phyloP scores from a whole-genome alignment of 2,113 vertebrate species.

The Crotalus helleri region DNA sequence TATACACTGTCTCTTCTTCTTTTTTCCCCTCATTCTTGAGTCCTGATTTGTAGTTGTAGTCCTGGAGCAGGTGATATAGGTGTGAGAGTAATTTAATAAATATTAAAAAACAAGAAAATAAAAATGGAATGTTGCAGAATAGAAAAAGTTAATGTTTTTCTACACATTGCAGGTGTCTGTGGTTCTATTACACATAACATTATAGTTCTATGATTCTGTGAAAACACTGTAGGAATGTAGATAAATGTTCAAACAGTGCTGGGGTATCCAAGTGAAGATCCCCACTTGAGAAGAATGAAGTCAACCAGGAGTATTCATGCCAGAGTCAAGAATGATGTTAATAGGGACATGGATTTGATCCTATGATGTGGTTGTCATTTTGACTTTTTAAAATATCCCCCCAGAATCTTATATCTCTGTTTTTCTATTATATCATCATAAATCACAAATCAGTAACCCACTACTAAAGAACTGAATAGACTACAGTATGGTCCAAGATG shows the following conservation, averaged over 20 bases:
- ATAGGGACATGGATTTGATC: neutral
- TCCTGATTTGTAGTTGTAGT: too few relatives aligned
- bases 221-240: neutral
- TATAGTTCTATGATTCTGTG: neutral
- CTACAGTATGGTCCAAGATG: neutral
- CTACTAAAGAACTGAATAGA: neutral
- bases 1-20: too few relatives aligned
- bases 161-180: neutral
- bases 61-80: neutral
- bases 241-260: neutral
- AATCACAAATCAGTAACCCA: neutral
- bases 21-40: too few relatives aligned
- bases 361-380: neutral
- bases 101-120: neutral
- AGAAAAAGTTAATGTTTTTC: neutral
- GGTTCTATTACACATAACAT: neutral
- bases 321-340: neutral
- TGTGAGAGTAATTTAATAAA: neutral
- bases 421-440: neutral
- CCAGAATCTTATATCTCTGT: neutral
- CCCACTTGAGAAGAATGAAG: neutral
- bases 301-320: neutral
- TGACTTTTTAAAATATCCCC: neutral
- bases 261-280: neutral
- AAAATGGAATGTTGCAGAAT: neutral